Percentiles rank a stretch among this genome's conserved stretches.
These are phyloP conservation scores for Paradoxurus hermaphroditus DNA, from an alignment of 2,113 vertebrate genomes.

Conservation along the genomic window DNA sequence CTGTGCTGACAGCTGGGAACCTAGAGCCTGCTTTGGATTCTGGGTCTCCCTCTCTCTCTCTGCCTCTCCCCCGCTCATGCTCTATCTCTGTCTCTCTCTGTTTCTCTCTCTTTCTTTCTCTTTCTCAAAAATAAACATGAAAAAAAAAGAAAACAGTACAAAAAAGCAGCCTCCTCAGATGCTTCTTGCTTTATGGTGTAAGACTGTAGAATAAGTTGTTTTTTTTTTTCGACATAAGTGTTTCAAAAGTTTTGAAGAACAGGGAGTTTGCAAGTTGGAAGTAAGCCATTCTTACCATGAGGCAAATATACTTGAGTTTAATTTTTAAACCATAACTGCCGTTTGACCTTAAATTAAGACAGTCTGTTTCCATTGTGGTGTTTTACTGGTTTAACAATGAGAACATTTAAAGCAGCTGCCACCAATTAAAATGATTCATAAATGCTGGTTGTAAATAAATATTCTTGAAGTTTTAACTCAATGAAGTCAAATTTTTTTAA, in stretches of 20 bases:
- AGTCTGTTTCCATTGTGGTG: slow-evolving; percentile 62
- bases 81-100: too few species aligned
- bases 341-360: slow-evolving; percentile 70
- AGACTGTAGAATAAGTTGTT: background rate
- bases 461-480: slow-evolving; percentile 64
- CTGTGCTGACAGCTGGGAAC: too few species aligned
- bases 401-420: slow-evolving; percentile 70
- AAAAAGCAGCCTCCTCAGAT: slow-evolving; percentile 2
- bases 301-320: slow-evolving; percentile 68
- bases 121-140: too few species aligned
- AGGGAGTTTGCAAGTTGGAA: slow-evolving; percentile 47
- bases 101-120: too few species aligned
- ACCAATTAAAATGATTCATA: slow-evolving; percentile 65
- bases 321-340: slow-evolving; percentile 64
- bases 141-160: background rate
- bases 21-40: too few species aligned
- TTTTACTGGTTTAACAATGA: slow-evolving; percentile 60
- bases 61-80: too few species aligned
- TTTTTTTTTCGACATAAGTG: background rate
- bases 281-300: slow-evolving; percentile 49
- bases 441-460: slow-evolving; percentile 63
- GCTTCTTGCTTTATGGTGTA: slow-evolving; percentile 36
- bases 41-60: too few species aligned
- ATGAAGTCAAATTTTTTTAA: background rate
- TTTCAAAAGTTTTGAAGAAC: slow-evolving; percentile 57